A percentile compares a stretch with the other conserved stretches of the same genome.
These are phyloP conservation scores for Botia kubotai DNA, from an alignment of 2,797 vertebrate genomes.

Conservation along the genomic window DNA sequence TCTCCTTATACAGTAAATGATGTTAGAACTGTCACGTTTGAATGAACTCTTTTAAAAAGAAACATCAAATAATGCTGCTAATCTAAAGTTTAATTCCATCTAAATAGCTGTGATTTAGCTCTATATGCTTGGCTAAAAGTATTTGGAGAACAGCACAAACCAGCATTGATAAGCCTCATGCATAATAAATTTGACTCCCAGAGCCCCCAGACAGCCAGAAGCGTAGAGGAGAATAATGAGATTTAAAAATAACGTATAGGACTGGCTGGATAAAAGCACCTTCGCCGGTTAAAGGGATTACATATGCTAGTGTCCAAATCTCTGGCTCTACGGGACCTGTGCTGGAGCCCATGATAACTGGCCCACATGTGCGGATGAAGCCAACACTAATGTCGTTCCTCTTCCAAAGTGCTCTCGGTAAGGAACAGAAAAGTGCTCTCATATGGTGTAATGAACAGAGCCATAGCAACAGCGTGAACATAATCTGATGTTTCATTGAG, in stretches of 20 bases:
- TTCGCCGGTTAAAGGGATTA: constrained; percentile 62
- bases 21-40: not conserved
- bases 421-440: not conserved
- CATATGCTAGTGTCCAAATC: constrained; percentile 55
- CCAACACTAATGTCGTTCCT: constrained; percentile 21
- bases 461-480: not conserved
- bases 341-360: not conserved
- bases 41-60: not conserved
- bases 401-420: not conserved
- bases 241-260: constrained; percentile 39
- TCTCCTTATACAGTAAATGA: not conserved
- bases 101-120: not conserved
- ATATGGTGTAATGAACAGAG: not conserved
- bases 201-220: constrained; percentile 9
- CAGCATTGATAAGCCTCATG: not conserved
- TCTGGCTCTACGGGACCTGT: not conserved
- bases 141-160: not conserved
- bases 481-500: constrained; percentile 3
- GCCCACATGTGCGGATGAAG: constrained; percentile 27
- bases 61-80: not conserved
- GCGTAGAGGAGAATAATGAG: constrained; percentile 54
- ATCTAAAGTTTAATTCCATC: not conserved
- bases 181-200: constrained; percentile 19
- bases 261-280: constrained; percentile 54
- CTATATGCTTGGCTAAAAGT: not conserved